phyloP scores from a whole-genome alignment of 2,113 vertebrate genomes.

The Lophotis ruficrista region DNA sequence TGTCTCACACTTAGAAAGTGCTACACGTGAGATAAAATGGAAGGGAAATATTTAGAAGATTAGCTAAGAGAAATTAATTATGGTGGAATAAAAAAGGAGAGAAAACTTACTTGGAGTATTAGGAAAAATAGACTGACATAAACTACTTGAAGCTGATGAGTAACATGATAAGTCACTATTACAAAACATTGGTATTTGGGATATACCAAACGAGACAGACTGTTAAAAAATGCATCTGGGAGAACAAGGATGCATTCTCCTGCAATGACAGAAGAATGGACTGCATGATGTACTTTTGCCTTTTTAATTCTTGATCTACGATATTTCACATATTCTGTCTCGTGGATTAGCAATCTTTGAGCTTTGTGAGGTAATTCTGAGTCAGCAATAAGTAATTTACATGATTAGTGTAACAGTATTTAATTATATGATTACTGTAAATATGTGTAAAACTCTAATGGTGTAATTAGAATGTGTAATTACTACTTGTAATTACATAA shows the following conservation, averaged over 20 bases:
- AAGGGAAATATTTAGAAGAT: not conserved
- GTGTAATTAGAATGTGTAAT: constrained; percentile 50
- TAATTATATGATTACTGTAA: constrained; percentile 66
- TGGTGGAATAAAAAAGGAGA: not conserved
- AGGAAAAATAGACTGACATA: not conserved
- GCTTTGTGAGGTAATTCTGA: constrained; percentile 18
- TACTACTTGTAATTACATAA: constrained; percentile 55
- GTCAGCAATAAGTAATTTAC: constrained; percentile 50
- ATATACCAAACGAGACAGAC: not conserved
- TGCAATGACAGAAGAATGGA: not conserved
- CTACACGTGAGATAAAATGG: not conserved
- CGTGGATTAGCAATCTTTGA: not conserved
- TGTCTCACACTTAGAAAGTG: not conserved
- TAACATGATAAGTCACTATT: not conserved
- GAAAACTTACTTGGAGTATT: fast-evolving
- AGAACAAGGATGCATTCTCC: not conserved
- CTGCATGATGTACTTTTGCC: not conserved
- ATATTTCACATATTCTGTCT: not conserved
- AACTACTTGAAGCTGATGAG: not conserved
- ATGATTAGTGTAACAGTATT: constrained; percentile 60
- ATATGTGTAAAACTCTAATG: constrained; percentile 50
- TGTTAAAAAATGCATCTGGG: not conserved
- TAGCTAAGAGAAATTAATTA: not conserved
- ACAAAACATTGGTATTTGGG: not conserved
- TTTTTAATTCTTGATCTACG: not conserved